Evolutionary conservation across 2,113 vertebrate species (phyloP), one percentile per base, ranked within the genome.

Genomic region (Gambusia holbrooki): DNA sequence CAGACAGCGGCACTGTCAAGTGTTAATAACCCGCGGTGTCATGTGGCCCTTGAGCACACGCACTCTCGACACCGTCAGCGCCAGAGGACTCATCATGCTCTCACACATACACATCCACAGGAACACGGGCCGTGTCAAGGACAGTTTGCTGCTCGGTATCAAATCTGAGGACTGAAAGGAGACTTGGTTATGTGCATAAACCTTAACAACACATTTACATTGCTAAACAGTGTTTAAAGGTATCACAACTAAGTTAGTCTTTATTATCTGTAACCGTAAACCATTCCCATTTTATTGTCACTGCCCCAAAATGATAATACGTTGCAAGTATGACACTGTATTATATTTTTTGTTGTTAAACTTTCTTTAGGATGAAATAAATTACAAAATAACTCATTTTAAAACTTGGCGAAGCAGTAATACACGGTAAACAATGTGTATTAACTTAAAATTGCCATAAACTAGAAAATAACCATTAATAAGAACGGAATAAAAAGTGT

Each of bases 21-120:
- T 93, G 91, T 92, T 93, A 93, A 94, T 94, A 92, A 91, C 88
- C 85, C 74, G 28, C 65, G 73, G 82, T 80, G 77, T 89, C 86
- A 89, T 88, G 83, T 86, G 91, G 82, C 84, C 84, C 80, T 76
- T 60, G 73, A 88, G 82, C 82, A 54, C 71, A 40, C 69, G 69
- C 72, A 67, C 69, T 80, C 77, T 82, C 64, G 0, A 78, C 83
- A 79, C 74, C 69, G 71, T 76, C 75, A 29, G 75, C 62, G 33
- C 51, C 60, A 71, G 66, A 63, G 76, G 71, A 60, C 73, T 73
- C 79, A 58, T 83, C 76, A 69, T 77, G 33, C 79, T 71, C 35
- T 66, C 37, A 72, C 84, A 87, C 84, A 79, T 58, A 71, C 77
- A 1, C 83, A 72, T 80, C 76, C 4, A 69, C 62, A 73, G 64